Evolutionary conservation across 1,140 invertebrate genomes (phyloP).

Genomic region (Pseudomyrmex pallidus): DNA sequence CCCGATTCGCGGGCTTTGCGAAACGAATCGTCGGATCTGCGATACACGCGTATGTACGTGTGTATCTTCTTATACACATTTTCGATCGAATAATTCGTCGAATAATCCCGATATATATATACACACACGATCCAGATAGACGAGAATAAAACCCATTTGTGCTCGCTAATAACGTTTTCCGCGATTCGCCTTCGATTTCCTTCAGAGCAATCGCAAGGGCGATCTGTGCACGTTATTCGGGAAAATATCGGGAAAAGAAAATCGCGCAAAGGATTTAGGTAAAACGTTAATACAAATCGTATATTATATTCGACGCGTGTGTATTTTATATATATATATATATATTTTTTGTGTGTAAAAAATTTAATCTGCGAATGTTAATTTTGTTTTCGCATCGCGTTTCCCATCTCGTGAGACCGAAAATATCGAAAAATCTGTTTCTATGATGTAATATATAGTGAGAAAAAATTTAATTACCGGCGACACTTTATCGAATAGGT

Average conservation of each 20-base stretch:
- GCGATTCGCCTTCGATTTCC: background rate
- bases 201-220: background rate
- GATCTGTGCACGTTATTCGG: background rate
- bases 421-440: background rate
- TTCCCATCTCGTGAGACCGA: no score
- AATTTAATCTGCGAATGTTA: no score
- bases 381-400: no score
- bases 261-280: background rate
- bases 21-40: conserved; percentile 47
- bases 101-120: conserved; percentile 12
- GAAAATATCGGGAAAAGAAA: background rate
- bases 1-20: conserved; percentile 19
- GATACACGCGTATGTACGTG: no score
- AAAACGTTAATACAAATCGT: no score
- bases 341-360: no score
- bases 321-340: no score
- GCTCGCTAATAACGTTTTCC: conserved; percentile 14
- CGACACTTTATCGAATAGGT: no score
- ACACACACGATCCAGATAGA: background rate
- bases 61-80: no score
- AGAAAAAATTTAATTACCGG: no score
- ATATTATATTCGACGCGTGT: no score
- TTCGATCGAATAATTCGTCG: conserved; percentile 39
- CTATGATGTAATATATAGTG: no score
- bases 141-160: conserved; percentile 45